phyloP scores from a whole-genome alignment of 2,797 vertebrate species.

The Sparus aurata region DNA sequence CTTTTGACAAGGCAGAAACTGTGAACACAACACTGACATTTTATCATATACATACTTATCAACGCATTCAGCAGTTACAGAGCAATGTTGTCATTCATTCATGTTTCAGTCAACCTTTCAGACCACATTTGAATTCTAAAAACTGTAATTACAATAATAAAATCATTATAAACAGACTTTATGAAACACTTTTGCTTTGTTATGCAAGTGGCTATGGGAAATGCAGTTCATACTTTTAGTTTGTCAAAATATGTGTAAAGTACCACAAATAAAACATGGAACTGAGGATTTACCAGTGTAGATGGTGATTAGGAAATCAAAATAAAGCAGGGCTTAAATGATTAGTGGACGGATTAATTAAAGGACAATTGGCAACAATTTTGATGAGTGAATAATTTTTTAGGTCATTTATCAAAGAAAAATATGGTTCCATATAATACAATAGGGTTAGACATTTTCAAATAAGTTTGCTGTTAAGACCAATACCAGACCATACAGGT shows the following conservation, averaged over 20 bases:
- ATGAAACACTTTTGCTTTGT: neutral
- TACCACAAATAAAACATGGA: neutral
- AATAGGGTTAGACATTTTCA: too few species aligned
- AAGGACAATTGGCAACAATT: too few species aligned
- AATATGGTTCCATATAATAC: too few species aligned
- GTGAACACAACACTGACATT: neutral
- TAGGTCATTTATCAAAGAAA: neutral
- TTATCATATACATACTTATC: neutral
- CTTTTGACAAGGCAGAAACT: neutral
- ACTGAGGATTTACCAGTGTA: neutral
- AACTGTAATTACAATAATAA: too few species aligned
- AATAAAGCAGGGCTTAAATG: neutral
- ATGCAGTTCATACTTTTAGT: neutral
- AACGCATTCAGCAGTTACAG: neutral
- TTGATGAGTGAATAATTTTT: neutral
- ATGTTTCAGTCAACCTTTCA: too few species aligned
- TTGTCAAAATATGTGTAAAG: neutral
- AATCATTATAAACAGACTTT: neutral
- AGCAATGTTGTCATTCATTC: neutral
- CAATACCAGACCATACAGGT: too few species aligned
- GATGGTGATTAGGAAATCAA: neutral
- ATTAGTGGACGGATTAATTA: too few species aligned
- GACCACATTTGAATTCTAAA: too few species aligned
- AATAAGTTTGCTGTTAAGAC: too few species aligned
- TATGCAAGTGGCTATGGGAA: neutral